Evolutionary conservation across 1,140 invertebrate species (phyloP), one percentile per base, ranked within the genome.

Genomic region (Trichoplusia ni): DNA sequence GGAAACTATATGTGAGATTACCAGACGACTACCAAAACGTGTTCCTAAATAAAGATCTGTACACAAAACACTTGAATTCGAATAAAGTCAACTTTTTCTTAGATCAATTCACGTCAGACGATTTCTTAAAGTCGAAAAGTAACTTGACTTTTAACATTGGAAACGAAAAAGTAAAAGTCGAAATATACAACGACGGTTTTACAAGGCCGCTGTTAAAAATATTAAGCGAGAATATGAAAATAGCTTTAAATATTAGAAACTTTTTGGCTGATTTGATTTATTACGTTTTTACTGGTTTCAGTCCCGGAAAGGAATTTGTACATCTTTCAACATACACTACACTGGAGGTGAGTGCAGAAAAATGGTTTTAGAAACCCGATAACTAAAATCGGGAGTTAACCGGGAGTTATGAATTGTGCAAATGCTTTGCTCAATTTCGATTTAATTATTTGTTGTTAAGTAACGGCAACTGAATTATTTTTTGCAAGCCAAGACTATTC

Each of bases 221-320:
- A 2, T 73, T 69, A 0, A 65, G 80, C 67, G 13, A 21, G 0
- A 75, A 85, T 73, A 29, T 77, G 3, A 47, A 67, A 40, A 47
- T 79, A 25, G 79, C 75, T 13, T 64, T 64, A 14, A 49, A 77
- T 59, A 67, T 87, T 4, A 79, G 83, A 19, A 85, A 81, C 47
- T 83, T 89, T 29, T 76, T 82, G 31, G 71, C 79, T 4, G 64
- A 73, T 27, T 9, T 87, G 31, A 49, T 82, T 47, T 69, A 78
- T 37, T 59, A 69, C 42, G 51, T 72, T 46, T 76, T 73, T 42
- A 23, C 42, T n/a, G 47, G 33, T 5, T 58, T 4, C 31, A 25
- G 33, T 1, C 18, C 59, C 2, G 35, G 40, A 1, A 69, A 58
- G 4, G 59, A 73, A 16, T 79, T 65, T 64, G 64, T 75, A 4